Base-by-base conservation (phyloP, 30 jellyfish, hydroid and myxozoan species). In the Rhopilema esculentum region DNA sequence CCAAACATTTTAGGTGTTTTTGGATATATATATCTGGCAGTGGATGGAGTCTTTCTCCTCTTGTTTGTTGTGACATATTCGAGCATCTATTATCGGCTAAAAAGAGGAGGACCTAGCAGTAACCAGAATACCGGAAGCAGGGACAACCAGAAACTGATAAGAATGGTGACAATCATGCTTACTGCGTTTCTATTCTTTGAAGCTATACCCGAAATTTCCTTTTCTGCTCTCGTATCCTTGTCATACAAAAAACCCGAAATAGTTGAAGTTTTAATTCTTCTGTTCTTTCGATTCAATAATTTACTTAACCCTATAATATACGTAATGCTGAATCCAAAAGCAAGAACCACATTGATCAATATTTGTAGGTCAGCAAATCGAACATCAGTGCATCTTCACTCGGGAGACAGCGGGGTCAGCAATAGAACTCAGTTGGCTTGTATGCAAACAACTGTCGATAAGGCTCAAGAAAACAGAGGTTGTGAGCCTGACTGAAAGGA, bases 41-140 rank as follows among this genome's bases (percentile, higher is more conserved):
- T 64, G 24, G 74, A 64, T n/a, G 15, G 20, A 8, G 24, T 64
- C 24, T 64, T 7, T 30, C 74, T 64, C 6, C 29, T 64, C 24
- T 30, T 64, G 8, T 64, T 64, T 64, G 74, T 30, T 17, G 24
- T 64, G 8, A 64, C 74, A 64, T 64, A 64, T 64, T 64, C 74
- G 12, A 64, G 29, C 20, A n/a, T 64, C 26, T 12, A 12, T 30
- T 64, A 9, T 7, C 74, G 74, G 15, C 20, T 64, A 17, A 26
- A n/a, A n/a, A n/a, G 74, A 9, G 24, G 74, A n/a, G 74, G 74
- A 8, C 8, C 26, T n/a, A 64, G 24, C 24, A 9, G 24, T 7
- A n/a, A 30, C 24, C 6, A 26, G 6, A 12, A 30, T 17, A 64
- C 8, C 8, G 15, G 24, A 7, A 26, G 74, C 74, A 64, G 24